phyloP scores from a whole-genome alignment of 1,140 invertebrate species.

The Cyclargus thomasi region DNA sequence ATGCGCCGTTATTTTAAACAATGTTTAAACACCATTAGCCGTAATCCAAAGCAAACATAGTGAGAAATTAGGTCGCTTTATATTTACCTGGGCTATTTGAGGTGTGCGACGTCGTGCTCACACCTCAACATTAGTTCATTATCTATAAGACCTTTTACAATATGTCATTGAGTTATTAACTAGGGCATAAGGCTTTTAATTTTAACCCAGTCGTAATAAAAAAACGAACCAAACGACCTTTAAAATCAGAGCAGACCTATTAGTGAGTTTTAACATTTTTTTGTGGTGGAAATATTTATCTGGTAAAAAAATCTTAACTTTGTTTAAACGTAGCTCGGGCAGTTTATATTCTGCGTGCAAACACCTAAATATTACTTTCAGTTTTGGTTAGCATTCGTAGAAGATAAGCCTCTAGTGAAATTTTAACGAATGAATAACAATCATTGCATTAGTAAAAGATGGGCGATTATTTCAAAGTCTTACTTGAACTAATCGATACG shows the following conservation, averaged over 20 bases:
- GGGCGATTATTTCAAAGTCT: too few species aligned
- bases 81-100: not conserved
- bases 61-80: not conserved
- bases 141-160: not conserved
- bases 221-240: not conserved
- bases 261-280: too few species aligned
- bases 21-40: not conserved
- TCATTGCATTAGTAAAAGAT: too few species aligned
- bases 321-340: too few species aligned
- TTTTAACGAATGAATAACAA: too few species aligned
- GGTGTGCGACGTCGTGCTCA: not conserved
- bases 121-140: not conserved
- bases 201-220: not conserved
- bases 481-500: too few species aligned
- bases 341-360: too few species aligned
- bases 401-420: too few species aligned
- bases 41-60: not conserved
- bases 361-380: too few species aligned
- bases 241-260: not conserved
- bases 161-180: constrained; percentile 1
- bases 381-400: too few species aligned
- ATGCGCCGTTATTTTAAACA: not conserved
- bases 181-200: not conserved
- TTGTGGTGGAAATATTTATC: too few species aligned
- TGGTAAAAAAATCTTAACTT: too few species aligned